phyloP scores from a whole-genome alignment of 2,113 vertebrate species.

The Uropsilus gracilis region DNA sequence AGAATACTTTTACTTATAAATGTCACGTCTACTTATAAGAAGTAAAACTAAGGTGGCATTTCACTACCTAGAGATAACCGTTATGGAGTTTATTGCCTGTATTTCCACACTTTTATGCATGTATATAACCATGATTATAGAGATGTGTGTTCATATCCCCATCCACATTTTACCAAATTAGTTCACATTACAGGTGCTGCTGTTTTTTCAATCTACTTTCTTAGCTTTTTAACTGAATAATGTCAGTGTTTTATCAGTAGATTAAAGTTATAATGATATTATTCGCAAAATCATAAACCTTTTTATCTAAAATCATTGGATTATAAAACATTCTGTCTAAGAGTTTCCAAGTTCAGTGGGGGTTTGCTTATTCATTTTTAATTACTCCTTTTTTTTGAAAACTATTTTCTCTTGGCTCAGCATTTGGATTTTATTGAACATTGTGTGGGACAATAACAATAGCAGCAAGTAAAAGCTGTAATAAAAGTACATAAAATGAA shows the following conservation, averaged over 20 bases:
- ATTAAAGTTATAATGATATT: neutral
- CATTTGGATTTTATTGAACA: neutral
- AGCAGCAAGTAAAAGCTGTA: neutral
- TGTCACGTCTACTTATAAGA: neutral
- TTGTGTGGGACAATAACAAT: neutral
- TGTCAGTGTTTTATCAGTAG: neutral
- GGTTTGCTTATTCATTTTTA: neutral
- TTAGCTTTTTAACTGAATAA: neutral
- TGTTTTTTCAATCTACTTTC: neutral
- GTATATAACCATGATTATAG: accelerated
- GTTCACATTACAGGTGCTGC: neutral
- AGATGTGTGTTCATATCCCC: neutral
- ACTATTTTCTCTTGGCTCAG: neutral
- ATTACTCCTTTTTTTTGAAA: neutral
- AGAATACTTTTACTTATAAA: neutral
- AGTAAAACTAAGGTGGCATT: neutral
- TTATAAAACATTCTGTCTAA: neutral
- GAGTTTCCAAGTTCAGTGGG: neutral
- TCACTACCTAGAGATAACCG: neutral
- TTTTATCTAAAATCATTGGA: neutral
- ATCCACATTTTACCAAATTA: neutral
- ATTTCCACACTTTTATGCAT: neutral
- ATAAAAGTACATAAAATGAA: neutral
- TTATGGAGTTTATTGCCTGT: neutral
- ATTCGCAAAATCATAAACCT: neutral